Evolutionary conservation across 2,888 invertebrate genomes (phyloP), one percentile per base, ranked within the genome.

Genomic region (Drosophila picticornis): DNA sequence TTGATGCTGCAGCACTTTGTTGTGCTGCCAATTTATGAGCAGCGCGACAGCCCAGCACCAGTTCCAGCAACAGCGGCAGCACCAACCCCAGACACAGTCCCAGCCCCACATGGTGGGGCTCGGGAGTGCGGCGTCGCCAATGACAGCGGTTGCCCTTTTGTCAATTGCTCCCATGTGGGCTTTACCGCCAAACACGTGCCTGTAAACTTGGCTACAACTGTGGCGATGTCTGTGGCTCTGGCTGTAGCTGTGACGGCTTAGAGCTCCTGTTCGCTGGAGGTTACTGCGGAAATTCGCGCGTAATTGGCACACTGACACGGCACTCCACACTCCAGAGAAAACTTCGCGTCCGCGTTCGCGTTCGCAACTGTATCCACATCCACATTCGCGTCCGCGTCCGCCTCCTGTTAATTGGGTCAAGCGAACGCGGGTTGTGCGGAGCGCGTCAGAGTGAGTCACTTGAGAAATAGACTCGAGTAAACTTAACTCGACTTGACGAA

Each of bases 141-240:
- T 77, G 80, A 72, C 75, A 81, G 73, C 74, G 80, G 81, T 78
- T 88, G 83, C 88, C 90, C 88, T 89, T 87, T 88, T 89, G 88
- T 83, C 90, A 87, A 87, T 87, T 87, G 87, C 90, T 85, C 87
- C 90, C 87, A 87, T 83, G 90, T 85, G 87, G 75, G 75, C 76
- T 87, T 77, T 72, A 83, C 81, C 84, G 83, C 84, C 84, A 77
- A 85, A 86, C 88, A 88, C 84, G 84, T 84, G 86, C 72, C 71
- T 80, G 53, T 66, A 67, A 69, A 69, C 78, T 81, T 72, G 67
- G 66, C 66, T 59, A 71, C 46, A 77, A 57, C 11, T 48, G 51
- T 48, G 11, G 22, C 36, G 29, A 43, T 50, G 48, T 46, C 61
- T 53, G 19, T 60, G 50, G 29, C 19, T n/a, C 11, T 22, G 16